Base-by-base conservation (phyloP, 2,113 vertebrate species). In the Cyanoramphus novaezelandiae region DNA sequence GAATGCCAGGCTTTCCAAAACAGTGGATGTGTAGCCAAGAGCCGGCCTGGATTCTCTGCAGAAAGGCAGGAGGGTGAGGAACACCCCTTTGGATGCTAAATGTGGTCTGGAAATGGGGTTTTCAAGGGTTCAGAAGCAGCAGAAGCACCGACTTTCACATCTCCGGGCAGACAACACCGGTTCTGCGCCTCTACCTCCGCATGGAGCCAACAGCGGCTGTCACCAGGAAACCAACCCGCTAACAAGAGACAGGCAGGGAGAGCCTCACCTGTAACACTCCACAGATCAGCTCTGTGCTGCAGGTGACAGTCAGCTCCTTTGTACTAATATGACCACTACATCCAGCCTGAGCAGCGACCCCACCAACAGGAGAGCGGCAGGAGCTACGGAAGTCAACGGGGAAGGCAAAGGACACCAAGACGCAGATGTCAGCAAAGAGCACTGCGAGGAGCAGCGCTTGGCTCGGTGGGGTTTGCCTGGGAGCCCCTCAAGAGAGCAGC, bases 401-500 rank as follows among this genome's bases (percentile, higher is more conserved):
- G 76, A 82, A 82, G 69, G 68, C 44, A 53, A 81, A 84, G 43
- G 33, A 70, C 90, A 71, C 39, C 0, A 9, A 63, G 74, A 70
- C 49, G 53, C 82, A 60, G 79, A 88, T 43, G 68, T 81, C 68
- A 70, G 77, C 71, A 85, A 82, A 82, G 0, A 53, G 70, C 2
- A 2, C 82, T 43, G 49, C 4, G 1, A 59, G 84, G 57, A 92
- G 60, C 78, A 76, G 52, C 0, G 2, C 49, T 50, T 70, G 50
- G 52, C 65, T 43, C 44, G 71, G 31, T 82, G 50, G 21, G 9
- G 6, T 83, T 72, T 49, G 39, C 90, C 64, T 78, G 65, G 60
- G 90, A 95, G 92, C 93, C 81, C 94, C 95, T 97, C 95, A 92
- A 29, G 59, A 97, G 93, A 98, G 96, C 97, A 98, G 97, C 97